phyloP scores from a whole-genome alignment of 2,113 vertebrate species.

The Peromyscus leucopus region DNA sequence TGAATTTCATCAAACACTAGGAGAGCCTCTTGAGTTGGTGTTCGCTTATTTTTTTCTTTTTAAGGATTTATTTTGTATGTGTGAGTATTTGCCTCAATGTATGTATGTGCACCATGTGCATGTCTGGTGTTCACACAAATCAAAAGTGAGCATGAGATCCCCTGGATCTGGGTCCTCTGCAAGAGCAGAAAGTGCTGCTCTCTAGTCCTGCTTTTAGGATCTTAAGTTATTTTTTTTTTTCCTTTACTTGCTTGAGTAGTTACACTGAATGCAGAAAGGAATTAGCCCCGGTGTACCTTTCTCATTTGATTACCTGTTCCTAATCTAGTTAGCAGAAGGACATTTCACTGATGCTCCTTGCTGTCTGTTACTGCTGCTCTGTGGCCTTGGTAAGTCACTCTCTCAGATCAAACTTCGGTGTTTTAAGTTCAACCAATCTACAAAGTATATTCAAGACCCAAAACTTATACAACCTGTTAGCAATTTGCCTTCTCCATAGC shows the following conservation, averaged over 20 bases:
- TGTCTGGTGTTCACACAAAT: neutral
- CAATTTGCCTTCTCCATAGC: conserved; percentile 3
- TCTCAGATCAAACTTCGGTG: conserved; percentile 9
- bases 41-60: neutral
- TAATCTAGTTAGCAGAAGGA: conserved; percentile 39
- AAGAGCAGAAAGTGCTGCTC: neutral
- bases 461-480: neutral
- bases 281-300: neutral
- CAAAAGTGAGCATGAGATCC: neutral
- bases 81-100: neutral
- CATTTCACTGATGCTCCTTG: conserved; percentile 19
- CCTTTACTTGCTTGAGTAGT: neutral
- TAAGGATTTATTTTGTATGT: neutral
- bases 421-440: conserved; percentile 54
- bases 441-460: conserved; percentile 41
- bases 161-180: neutral
- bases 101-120: neutral
- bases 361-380: neutral
- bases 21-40: neutral
- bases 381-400: conserved; percentile 4
- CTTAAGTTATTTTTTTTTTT: neutral
- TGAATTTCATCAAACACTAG: conserved; percentile 57
- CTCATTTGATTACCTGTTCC: neutral
- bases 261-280: conserved; percentile 20
- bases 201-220: neutral